These are phyloP conservation scores for Telmatochromis sp. DNA, from an alignment of 2,113 vertebrate genomes.

Conservation along the genomic window DNA sequence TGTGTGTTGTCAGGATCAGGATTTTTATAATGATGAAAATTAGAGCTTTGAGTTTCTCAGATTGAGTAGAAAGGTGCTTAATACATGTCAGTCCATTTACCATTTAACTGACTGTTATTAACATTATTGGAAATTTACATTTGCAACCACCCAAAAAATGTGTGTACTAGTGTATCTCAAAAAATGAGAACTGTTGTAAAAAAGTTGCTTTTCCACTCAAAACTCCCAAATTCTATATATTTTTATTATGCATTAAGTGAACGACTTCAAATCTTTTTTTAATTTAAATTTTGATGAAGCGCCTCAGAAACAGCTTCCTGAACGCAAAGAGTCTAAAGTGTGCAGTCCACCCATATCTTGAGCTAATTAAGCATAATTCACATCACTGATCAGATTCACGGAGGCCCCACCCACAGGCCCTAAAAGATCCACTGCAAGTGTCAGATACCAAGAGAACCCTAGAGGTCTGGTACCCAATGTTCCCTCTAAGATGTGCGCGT, in stretches of 20 bases:
- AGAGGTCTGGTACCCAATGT: background rate
- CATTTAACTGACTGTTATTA: background rate
- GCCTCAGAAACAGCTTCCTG: background rate
- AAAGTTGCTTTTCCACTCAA: background rate
- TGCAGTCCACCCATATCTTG: background rate
- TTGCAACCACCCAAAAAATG: background rate
- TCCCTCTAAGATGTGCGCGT: accelerated
- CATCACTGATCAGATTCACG: background rate
- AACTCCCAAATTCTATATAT: background rate
- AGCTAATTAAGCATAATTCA: background rate
- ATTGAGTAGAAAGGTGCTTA: background rate
- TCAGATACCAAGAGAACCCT: background rate
- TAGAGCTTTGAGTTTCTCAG: background rate
- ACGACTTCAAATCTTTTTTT: background rate
- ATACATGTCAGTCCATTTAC: background rate
- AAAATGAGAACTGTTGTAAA: background rate
- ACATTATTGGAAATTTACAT: background rate
- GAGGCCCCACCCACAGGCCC: background rate
- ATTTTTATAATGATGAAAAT: background rate
- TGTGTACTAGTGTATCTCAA: background rate
- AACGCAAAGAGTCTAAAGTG: background rate
- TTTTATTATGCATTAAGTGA: background rate
- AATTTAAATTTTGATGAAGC: background rate
- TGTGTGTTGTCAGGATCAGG: background rate
- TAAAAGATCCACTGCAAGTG: background rate